phyloP scores from a whole-genome alignment of 2,888 invertebrate species.

The Abscondita cerata region DNA sequence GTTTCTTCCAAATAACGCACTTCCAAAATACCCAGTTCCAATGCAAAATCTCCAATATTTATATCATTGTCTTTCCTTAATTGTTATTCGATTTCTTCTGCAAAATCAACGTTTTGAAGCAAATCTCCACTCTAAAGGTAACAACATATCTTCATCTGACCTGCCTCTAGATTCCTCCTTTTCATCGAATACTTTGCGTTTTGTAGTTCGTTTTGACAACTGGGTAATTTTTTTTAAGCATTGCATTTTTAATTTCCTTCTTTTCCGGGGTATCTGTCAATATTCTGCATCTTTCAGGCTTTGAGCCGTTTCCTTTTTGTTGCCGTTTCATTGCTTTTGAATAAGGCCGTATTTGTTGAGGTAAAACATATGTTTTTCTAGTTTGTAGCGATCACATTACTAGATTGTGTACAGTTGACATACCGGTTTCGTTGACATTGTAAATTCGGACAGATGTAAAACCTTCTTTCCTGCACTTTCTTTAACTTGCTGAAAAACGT shows the following conservation, averaged over 20 bases:
- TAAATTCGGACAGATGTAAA: slow-evolving; percentile 34
- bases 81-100: not conserved
- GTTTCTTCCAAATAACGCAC: too few relatives aligned
- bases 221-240: not conserved
- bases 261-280: slow-evolving; percentile 8
- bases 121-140: not conserved
- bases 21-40: too few relatives aligned
- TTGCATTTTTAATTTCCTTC: not conserved
- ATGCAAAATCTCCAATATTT: too few relatives aligned
- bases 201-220: too few relatives aligned
- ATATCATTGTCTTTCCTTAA: too few relatives aligned
- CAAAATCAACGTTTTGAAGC: not conserved
- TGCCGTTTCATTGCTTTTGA: slow-evolving; percentile 16
- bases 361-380: not conserved
- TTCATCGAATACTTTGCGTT: too few relatives aligned
- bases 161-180: not conserved
- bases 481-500: slow-evolving; percentile 42
- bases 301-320: slow-evolving; percentile 6
- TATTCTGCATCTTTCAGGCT: slow-evolving; percentile 1
- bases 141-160: not conserved
- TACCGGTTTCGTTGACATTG: slow-evolving; percentile 51
- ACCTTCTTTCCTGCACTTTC: slow-evolving; percentile 19
- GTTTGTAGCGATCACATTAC: slow-evolving; percentile 44
- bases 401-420: slow-evolving; percentile 50
- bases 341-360: slow-evolving; percentile 11